A percentile compares a stretch with the other conserved stretches of the same genome.
Evolutionary conservation across 2,797 vertebrate species (phyloP).

Genomic region (Rhynchonycteris naso): DNA sequence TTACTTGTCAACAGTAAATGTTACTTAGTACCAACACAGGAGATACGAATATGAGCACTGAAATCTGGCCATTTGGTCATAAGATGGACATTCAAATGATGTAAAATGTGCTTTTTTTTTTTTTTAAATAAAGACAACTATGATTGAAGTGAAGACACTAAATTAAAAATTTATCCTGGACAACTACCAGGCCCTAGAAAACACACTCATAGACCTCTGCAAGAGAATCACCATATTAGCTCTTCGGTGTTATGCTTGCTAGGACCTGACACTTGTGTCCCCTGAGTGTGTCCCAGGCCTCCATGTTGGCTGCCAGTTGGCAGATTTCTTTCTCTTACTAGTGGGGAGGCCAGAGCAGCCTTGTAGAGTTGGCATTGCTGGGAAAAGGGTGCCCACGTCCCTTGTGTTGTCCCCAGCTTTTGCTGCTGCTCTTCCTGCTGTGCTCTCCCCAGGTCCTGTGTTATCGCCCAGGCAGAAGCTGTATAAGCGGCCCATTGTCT

Average conservation of each 20-base stretch:
- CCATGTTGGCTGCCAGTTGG: background rate
- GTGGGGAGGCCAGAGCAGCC: background rate
- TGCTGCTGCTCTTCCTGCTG: background rate
- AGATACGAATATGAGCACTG: background rate
- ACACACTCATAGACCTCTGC: background rate
- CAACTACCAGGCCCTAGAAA: background rate
- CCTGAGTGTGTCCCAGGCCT: background rate
- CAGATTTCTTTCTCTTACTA: constrained; percentile 22
- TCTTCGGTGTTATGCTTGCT: background rate
- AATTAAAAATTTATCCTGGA: constrained; percentile 31
- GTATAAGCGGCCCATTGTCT: constrained; percentile 69
- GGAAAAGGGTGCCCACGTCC: background rate
- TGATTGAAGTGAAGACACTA: constrained; percentile 29
- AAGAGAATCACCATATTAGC: background rate
- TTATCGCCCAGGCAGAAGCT: background rate
- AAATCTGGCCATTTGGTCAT: constrained; percentile 37
- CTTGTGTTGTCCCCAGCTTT: background rate
- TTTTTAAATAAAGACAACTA: background rate
- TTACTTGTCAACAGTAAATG: constrained; percentile 30
- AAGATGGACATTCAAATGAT: background rate
- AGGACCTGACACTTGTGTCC: background rate
- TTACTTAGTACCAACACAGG: constrained; percentile 47
- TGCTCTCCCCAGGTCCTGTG: constrained; percentile 9
- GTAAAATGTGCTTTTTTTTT: background rate
- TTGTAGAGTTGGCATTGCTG: background rate